Base-by-base conservation (phyloP, 2,797 vertebrate genomes). In the Hydrolagus colliei region DNA sequence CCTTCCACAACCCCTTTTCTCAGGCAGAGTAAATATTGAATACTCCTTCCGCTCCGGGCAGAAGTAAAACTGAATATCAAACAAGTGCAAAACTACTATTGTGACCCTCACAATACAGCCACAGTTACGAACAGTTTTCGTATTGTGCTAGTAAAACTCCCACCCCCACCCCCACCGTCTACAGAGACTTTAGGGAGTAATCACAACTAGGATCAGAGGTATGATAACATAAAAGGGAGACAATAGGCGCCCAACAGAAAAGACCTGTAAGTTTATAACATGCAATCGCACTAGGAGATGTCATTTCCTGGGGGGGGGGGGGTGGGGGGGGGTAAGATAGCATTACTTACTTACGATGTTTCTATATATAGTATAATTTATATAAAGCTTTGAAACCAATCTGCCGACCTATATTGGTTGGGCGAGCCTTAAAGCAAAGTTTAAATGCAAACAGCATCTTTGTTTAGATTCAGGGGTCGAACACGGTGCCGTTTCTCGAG, bases 11-110 rank as follows among this genome's bases (percentile, higher is more conserved):
- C 76, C 67, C 68, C 27, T n/a, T 59, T 27, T 27, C 62, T 86
- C 86, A 80, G 77, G 67, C 86, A 75, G 86, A 86, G 86, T 75
- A 63, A 86, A 77, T 75, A 86, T 77, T 86, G 73, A 86, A 78
- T n/a, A 67, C 86, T 78, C 61, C 87, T 87, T 87, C 87, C 86
- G 86, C 68, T 87, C 79, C 68, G 79, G 32, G 73, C 78, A 67
- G 73, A 77, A 77, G 79, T 87, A 65, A 84, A 85, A 63, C 73
- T 72, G 72, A 72, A 86, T 86, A 87, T 86, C 87, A 87, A 87
- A 86, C 78, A 84, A 86, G 86, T 80, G 86, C 86, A 86, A 27
- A 86, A 74, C 76, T 52, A 72, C 72, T 86, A 87, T 79, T 86
- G 86, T 86, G 79, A 52, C 78, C 68, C 35, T 86, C 74, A 87